These are phyloP conservation scores for Tragopan temminckii DNA, from an alignment of 2,797 vertebrate genomes.

Conservation along the genomic window DNA sequence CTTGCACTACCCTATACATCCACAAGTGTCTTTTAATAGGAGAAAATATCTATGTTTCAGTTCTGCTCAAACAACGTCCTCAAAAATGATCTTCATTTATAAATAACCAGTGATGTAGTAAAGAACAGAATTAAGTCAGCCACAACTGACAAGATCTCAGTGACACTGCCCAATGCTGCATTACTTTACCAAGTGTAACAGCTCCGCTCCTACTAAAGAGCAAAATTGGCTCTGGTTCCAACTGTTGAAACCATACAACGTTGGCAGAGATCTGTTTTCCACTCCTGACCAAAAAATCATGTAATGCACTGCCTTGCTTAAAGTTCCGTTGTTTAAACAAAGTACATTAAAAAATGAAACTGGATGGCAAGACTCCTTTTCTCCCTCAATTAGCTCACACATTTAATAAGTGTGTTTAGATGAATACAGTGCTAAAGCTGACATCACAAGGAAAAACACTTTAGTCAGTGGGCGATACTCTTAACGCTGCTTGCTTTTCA, in stretches of 20 bases:
- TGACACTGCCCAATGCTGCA: background rate
- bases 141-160: background rate
- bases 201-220: background rate
- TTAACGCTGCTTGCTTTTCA: background rate
- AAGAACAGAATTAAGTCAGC: background rate
- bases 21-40: background rate
- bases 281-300: background rate
- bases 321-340: background rate
- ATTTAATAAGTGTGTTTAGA: background rate
- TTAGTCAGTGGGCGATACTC: background rate
- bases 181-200: background rate
- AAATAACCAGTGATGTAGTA: background rate
- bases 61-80: background rate
- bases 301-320: background rate
- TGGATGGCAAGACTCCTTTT: background rate
- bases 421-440: background rate
- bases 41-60: background rate
- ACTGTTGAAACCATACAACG: background rate
- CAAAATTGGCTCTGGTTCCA: background rate
- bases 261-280: accelerated
- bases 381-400: background rate
- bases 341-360: background rate
- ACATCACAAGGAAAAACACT: background rate
- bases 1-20: background rate
- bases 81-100: background rate